Evolutionary conservation across 2,888 invertebrate species (phyloP), one percentile per base, ranked within the genome.

Genomic region (Mythimna impura): DNA sequence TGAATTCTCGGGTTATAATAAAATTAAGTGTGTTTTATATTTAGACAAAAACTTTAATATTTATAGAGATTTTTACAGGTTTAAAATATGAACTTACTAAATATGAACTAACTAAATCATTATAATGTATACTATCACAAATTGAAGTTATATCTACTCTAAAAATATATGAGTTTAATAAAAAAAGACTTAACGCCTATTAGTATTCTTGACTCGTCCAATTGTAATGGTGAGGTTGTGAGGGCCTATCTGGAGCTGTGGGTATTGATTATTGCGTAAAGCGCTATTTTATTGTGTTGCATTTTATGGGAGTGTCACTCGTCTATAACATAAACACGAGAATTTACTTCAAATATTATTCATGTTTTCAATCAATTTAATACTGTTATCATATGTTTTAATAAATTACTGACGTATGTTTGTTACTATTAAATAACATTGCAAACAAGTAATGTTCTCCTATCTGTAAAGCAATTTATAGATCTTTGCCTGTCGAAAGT

Each of bases 221-320:
- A 77, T 86, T 86, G 82, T 86, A 86, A 86, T 85, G 84, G 85
- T 86, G 84, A 86, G 78, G 78, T 84, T 82, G 85, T 86, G 85
- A 85, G 78, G 79, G 88, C 86, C 83, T 85, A 86, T 84, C 74
- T 81, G 76, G 85, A 87, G 85, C 88, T 88, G 87, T 83, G 88
- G 88, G 88, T 94, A 94, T 94, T 89, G 94, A 94, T 94, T 94
- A 92, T 91, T 88, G 89, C 93, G 91, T 94, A 93, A 94, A 94
- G 83, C 85, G 88, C 86, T 89, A 89, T 92, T 93, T 93, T 92
- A 94, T 92, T 93, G 90, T 90, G 92, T 91, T 93, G 92, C 93
- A 93, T 91, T 93, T 93, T 89, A 93, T 93, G 93, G 91, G 90
- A 89, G 90, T 87, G 90, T 90, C 89, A 90, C 85, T 91, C 81